These are phyloP conservation scores for Hemitrygon akajei DNA, from an alignment of 2,797 vertebrate genomes.

Conservation along the genomic window DNA sequence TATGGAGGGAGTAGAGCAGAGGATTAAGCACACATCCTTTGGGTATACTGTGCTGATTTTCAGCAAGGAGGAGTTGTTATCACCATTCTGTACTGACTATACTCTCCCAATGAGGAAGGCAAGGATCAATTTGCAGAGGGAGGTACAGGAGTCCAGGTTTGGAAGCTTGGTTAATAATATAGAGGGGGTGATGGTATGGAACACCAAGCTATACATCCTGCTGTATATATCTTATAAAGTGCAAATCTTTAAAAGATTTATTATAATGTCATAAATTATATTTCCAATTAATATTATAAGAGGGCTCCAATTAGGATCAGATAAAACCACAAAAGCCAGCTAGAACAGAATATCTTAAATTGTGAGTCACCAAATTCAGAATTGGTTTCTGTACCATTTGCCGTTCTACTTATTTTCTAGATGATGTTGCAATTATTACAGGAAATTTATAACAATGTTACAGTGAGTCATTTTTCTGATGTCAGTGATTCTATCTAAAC, in stretches of 20 bases:
- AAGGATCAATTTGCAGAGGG: too few species aligned
- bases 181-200: too few species aligned
- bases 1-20: too few species aligned
- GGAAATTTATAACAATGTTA: background rate
- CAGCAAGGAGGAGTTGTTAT: too few species aligned
- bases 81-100: too few species aligned
- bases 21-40: too few species aligned
- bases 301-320: background rate
- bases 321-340: background rate
- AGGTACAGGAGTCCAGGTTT: too few species aligned
- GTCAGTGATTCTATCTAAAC: background rate
- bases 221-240: background rate
- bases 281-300: background rate
- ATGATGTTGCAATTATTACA: background rate
- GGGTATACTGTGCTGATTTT: too few species aligned
- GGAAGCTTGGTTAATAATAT: too few species aligned
- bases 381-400: background rate
- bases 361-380: background rate
- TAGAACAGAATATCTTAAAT: background rate
- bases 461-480: background rate
- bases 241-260: too few species aligned
- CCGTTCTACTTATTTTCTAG: background rate
- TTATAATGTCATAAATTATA: too few species aligned
- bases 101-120: too few species aligned
- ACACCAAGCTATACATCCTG: background rate